Evolutionary conservation across 2,113 vertebrate genomes (phyloP), one percentile per base, ranked within the genome.

Genomic region (Myxocyprinus asiaticus): DNA sequence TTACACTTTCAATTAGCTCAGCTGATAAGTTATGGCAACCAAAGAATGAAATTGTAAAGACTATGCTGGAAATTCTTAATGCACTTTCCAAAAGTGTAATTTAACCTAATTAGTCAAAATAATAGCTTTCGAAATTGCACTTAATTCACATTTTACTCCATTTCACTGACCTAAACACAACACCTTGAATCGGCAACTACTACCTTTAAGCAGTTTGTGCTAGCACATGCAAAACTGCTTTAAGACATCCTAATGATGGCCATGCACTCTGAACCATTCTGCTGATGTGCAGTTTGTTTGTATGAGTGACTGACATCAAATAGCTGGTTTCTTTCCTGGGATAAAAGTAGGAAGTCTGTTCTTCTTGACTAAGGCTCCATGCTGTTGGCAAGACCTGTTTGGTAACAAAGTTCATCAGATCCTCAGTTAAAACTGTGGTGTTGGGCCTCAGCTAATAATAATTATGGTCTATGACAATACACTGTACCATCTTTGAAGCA

Each of bases 231-330:
- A 63, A 65, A 73, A 65, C 9, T 50, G 77, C 86, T 85, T 59
- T 82, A 70, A 62, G 75, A 84, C 10, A 15, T 83, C 63, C 45
- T 67, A 81, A 56, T 33, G 22, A 1, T 33, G 22, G 1, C 22
- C 22, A 81, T 82, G 86, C 86, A 76, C 72, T 66, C 81, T 81
- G 80, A 7, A 53, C 68, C 69, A 81, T 79, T 75, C 63, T 86
- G 87, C 88, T 88, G 87, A 87, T 88, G 77, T 86, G 86, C 85
- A 85, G 86, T 90, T 90, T 87, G 85, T 81, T 33, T 33, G 22
- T 33, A 83, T 44, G 85, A 81, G 61, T 67, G 79, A 77, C 73
- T 83, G 63, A 78, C 76, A 86, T 82, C 75, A 85, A 88, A 90
- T 88, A 90, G 87, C 86, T 81, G 22, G 82, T 86, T 87, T 82